Evolutionary conservation across 2,888 invertebrate species (phyloP).

Genomic region (Embidobia sp.): DNA sequence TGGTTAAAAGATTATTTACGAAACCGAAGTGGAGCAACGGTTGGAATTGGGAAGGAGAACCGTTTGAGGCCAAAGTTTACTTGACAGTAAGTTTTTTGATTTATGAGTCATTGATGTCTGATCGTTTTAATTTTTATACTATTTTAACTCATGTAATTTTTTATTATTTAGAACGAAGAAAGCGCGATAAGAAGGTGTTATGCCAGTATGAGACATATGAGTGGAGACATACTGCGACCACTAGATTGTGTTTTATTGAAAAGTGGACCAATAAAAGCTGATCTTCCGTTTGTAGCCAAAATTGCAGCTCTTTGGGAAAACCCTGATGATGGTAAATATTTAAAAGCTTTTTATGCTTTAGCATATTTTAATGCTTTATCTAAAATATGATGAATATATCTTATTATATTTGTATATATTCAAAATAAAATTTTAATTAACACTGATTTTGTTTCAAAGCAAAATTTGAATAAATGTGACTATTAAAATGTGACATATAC

Average conservation of each 20-base stretch:
- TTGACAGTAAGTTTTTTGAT: conserved; percentile 87
- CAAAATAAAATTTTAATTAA: no score
- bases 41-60: conserved; percentile 94
- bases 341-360: no score
- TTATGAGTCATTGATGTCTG: no score
- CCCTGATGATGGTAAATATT: conserved; percentile 90
- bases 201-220: conserved; percentile 92
- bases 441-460: no score
- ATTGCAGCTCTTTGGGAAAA: conserved; percentile 97
- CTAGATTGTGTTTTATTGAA: conserved; percentile 96
- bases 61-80: conserved; percentile 92
- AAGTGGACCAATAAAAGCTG: conserved; percentile 90
- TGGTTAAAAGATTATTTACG: conserved; percentile 81
- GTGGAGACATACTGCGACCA: conserved; percentile 92
- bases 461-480: no score
- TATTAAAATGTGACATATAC: no score
- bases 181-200: conserved; percentile 91
- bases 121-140: no score
- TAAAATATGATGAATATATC: no score
- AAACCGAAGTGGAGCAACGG: conserved; percentile 93
- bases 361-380: no score
- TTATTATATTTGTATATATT: no score
- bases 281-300: conserved; percentile 96
- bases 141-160: no score
- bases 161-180: conserved; percentile 88